Conservation (phyloP, 2,113 vertebrate species). For the Dryoscopus gambensis region DNA sequence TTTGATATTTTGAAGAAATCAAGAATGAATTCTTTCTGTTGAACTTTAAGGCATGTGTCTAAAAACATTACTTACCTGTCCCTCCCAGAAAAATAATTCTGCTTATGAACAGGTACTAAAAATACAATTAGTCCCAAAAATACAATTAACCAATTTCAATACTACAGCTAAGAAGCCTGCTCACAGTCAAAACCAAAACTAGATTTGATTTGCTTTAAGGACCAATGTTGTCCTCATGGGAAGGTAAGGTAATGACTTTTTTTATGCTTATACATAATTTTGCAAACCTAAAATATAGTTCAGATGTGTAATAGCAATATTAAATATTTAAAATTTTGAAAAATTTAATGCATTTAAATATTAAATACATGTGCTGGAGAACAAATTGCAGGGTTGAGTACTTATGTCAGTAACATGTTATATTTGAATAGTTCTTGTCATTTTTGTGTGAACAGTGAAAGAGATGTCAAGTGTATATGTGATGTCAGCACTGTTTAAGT, state of each 20-base stretch:
- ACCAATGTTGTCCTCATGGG: background rate
- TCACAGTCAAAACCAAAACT: background rate
- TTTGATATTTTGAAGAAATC: background rate
- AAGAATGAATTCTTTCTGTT: background rate
- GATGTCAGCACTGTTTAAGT: background rate
- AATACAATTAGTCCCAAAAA: background rate
- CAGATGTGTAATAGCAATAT: background rate
- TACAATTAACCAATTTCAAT: background rate
- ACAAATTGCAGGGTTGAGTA: background rate
- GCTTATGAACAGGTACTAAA: background rate
- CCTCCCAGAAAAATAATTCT: background rate
- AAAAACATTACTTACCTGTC: background rate
- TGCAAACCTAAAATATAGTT: slow-evolving; percentile 38
- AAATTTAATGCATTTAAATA: slow-evolving; percentile 28
- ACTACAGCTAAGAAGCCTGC: background rate
- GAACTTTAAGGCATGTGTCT: background rate
- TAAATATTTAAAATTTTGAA: slow-evolving; percentile 5
- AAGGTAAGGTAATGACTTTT: slow-evolving; percentile 22
- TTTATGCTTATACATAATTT: slow-evolving; percentile 3
- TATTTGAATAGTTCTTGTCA: background rate
- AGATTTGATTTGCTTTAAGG: background rate
- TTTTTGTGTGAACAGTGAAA: background rate
- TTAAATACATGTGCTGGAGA: background rate
- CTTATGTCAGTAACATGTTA: background rate
- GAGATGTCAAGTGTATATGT: rapidly evolving